phyloP scores from a whole-genome alignment of 2,888 invertebrate species.

The Euclidia mi region DNA sequence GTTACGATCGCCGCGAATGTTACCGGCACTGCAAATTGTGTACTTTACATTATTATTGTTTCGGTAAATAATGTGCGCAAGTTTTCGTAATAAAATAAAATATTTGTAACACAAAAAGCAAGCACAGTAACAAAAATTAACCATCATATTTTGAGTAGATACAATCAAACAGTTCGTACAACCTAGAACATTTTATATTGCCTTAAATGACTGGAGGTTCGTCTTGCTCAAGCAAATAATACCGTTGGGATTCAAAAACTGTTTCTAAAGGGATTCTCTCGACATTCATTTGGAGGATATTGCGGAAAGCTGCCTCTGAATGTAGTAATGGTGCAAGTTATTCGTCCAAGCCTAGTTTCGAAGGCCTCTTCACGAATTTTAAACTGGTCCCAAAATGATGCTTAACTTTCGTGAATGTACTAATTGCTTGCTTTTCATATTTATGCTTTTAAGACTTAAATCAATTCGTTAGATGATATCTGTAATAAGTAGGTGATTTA shows the following conservation, averaged over 20 bases:
- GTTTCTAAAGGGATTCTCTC: constrained; percentile 72
- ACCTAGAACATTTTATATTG: constrained; percentile 69
- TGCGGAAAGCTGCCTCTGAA: constrained; percentile 68
- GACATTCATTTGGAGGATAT: constrained; percentile 76
- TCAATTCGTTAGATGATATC: not conserved
- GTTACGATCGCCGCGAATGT: constrained; percentile 33
- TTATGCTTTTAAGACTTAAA: constrained; percentile 1
- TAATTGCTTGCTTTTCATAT: constrained; percentile 22
- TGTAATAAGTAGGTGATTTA: too few species aligned
- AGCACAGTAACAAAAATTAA: not conserved
- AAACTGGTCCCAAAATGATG: constrained; percentile 49
- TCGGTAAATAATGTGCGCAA: not conserved
- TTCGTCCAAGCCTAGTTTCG: constrained; percentile 60
- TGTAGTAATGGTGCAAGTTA: constrained; percentile 65
- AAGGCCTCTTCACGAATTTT: constrained; percentile 55
- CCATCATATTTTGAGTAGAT: constrained; percentile 12
- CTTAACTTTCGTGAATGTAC: constrained; percentile 37
- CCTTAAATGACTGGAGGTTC: constrained; percentile 68
- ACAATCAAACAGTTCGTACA: constrained; percentile 43
- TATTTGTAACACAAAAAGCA: not conserved
- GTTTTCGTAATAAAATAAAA: not conserved
- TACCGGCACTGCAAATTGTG: constrained; percentile 44
- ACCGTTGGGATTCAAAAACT: constrained; percentile 72
- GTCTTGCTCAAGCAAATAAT: constrained; percentile 69
- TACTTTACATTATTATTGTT: constrained; percentile 24